A percentile compares a stretch with the other conserved stretches of the same genome.
phyloP scores from a whole-genome alignment of 2,797 vertebrate genomes.

The Liasis olivaceus region DNA sequence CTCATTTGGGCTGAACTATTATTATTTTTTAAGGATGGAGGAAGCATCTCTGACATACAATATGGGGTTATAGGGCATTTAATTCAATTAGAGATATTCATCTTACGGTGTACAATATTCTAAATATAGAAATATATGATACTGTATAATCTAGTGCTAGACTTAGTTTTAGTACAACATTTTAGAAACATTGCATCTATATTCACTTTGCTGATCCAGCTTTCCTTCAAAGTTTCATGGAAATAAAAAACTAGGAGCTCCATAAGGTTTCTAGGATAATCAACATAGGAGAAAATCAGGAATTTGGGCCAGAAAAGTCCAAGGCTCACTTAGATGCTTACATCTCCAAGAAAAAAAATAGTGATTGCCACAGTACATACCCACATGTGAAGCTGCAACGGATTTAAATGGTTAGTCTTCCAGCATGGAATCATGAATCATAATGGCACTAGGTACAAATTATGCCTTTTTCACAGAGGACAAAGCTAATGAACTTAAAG shows the following conservation, averaged over 20 bases:
- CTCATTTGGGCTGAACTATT: not conserved
- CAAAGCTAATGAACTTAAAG: not conserved
- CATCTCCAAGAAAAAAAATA: not conserved
- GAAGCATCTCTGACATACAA: not conserved
- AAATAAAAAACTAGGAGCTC: not conserved
- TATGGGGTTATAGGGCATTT: not conserved
- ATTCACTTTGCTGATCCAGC: not conserved
- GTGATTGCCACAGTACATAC: not conserved
- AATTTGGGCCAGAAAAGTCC: not conserved
- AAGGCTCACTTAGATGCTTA: not conserved
- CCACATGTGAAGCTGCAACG: not conserved
- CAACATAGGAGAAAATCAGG: not conserved
- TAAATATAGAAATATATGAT: not conserved
- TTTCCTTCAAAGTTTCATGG: not conserved
- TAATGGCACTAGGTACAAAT: not conserved
- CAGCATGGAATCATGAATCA: not conserved
- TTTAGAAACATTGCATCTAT: not conserved
- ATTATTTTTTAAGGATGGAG: not conserved
- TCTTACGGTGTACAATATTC: not conserved
- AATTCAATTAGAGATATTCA: not conserved
- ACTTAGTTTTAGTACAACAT: not conserved
- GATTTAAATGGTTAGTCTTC: not conserved
- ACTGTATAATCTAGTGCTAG: not conserved
- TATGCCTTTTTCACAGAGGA: not conserved
- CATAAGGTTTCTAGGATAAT: not conserved